Evolutionary conservation across 2,797 vertebrate genomes (phyloP).

Genomic region (Gadopsis bispinosus): DNA sequence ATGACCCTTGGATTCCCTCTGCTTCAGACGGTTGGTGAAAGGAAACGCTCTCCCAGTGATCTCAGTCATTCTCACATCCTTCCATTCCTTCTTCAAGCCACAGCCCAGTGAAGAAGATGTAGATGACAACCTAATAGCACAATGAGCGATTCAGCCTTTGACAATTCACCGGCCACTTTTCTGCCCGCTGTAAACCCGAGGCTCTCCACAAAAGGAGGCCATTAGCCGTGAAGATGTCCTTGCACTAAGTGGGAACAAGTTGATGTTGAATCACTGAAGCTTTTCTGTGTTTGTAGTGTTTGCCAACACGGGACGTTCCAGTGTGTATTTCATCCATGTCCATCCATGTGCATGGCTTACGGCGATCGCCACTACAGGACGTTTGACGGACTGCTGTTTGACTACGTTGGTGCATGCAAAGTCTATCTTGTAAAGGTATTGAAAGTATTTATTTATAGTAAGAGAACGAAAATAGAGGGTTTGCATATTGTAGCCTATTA

Average conservation of each 20-base stretch:
- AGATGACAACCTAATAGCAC: conserved; percentile 78
- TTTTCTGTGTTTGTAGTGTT: conserved; percentile 85
- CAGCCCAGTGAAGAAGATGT: conserved; percentile 56
- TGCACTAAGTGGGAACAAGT: conserved; percentile 72
- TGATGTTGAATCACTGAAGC: conserved; percentile 60
- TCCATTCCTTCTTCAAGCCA: conserved; percentile 64
- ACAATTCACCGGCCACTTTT: conserved; percentile 61
- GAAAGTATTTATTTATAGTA: background rate
- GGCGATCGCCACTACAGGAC: conserved; percentile 96
- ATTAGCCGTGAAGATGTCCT: conserved; percentile 50
- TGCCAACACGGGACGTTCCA: conserved; percentile 93
- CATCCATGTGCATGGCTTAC: conserved; percentile 93
- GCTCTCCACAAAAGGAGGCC: conserved; percentile 61
- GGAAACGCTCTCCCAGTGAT: conserved; percentile 75
- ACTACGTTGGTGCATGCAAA: conserved; percentile 93
- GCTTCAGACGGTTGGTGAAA: conserved; percentile 69
- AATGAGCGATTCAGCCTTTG: conserved; percentile 70
- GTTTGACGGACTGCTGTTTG: conserved; percentile 93
- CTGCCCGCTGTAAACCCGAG: conserved; percentile 53
- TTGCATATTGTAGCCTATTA: background rate
- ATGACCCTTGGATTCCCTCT: conserved; percentile 70
- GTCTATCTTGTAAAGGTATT: conserved; percentile 93
- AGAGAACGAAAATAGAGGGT: background rate
- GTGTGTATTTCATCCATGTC: conserved; percentile 91
- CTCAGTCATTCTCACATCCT: conserved; percentile 66